phyloP scores from a whole-genome alignment of 2,113 vertebrate genomes.

The Mesembrinibis cayennensis region DNA sequence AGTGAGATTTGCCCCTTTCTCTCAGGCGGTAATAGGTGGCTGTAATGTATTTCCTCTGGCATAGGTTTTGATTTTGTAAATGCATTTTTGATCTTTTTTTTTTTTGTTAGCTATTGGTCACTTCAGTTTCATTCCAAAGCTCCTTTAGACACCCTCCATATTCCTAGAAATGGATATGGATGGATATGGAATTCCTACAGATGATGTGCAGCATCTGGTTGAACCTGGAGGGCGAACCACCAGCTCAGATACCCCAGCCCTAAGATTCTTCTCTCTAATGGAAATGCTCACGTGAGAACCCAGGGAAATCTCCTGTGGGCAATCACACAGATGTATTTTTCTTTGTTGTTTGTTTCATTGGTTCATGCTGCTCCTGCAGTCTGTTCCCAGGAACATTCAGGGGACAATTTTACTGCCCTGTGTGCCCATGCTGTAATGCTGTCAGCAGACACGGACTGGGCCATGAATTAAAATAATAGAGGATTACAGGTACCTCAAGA shows the following conservation, averaged over 20 bases:
- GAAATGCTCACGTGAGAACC: not conserved
- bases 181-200: too few species aligned
- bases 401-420: not conserved
- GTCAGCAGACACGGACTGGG: not conserved
- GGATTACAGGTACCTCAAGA: not conserved
- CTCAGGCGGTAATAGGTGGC: not conserved
- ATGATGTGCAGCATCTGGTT: not conserved
- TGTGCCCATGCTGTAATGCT: not conserved
- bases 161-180: not conserved
- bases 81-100: not conserved
- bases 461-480: not conserved
- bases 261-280: not conserved
- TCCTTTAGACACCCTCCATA: not conserved
- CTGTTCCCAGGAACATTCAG: not conserved
- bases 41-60: not conserved
- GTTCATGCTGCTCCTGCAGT: not conserved
- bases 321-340: not conserved
- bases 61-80: not conserved
- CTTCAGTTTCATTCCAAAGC: not conserved
- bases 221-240: not conserved
- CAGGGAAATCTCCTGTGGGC: not conserved
- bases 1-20: not conserved
- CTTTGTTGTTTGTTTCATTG: not conserved
- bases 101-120: not conserved
- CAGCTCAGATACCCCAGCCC: not conserved